Base-by-base conservation (phyloP, 2,888 invertebrate genomes). In the Ophonus ardosiacus region DNA sequence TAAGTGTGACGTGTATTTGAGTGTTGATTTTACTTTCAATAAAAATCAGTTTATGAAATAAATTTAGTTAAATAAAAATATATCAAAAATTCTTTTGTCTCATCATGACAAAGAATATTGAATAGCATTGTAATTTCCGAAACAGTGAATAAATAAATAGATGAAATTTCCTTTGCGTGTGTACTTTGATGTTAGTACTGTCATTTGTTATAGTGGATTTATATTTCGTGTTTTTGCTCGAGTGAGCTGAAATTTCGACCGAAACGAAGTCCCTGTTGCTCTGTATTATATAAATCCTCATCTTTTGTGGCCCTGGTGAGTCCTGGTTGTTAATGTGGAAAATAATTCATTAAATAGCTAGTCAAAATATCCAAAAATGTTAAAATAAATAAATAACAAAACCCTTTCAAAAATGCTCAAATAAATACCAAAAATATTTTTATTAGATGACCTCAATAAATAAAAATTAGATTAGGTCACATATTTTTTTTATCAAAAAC, bases 381-480 rank as follows among this genome's bases (percentile, higher is more conserved):
- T 15, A 78, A 78, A 56, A 78, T 24, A 43, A 78, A 56, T 15
- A 71, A 51, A 78, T 31, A 78, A 78, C 57, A 78, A 57, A 78
- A 78, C 78, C 78, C 78, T 78, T 78, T 78, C 78, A 78, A 78
- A 76, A 78, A 78, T 15, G 13, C 15, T 56, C 18, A 24, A 78
- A 56, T 57, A 21, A 78, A 78, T 57, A 21, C 7, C 24, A 43
- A 76, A 43, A 74, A 74, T 51, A 10, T 13, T 51, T 24, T 43
- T 6, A 13, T 51, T 8, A 6, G 10, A 51, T 0, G 13, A 51
- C 43, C 43, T 51, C 4, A 31, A 31, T 13, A 51, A 51, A 8
- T 51, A 8, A 51, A 51, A 51, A 51, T 51, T 13, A 31, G 31
- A 5, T 31, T 31, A 31, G 31, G 43, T 51, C 10, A 51, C 7